Conservation (phyloP, 2,113 vertebrate genomes). For the Canis aureus region DNA sequence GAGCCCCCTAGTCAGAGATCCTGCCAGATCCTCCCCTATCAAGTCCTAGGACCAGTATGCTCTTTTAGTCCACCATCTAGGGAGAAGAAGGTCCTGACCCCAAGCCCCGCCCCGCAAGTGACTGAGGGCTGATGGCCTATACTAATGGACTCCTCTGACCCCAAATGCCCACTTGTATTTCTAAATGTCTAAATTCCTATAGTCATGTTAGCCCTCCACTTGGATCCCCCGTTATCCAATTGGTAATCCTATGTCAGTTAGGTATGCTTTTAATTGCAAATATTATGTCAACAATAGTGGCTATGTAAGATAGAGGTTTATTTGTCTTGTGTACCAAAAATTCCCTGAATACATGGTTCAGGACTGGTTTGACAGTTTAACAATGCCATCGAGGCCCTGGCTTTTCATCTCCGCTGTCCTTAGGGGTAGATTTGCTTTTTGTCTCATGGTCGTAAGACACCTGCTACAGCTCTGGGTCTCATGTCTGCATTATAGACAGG, state of each 20-base stretch:
- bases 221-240: neutral
- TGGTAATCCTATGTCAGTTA: constrained; percentile 18
- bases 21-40: neutral
- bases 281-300: constrained; percentile 1
- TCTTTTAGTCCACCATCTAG: constrained; percentile 21
- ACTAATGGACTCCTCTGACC: neutral
- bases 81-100: neutral
- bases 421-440: constrained; percentile 39
- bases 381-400: neutral
- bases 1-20: neutral
- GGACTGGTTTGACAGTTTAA: neutral
- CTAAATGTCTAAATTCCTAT: constrained; percentile 42
- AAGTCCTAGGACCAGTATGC: neutral
- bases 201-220: constrained; percentile 32
- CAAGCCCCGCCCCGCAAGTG: neutral
- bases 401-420: constrained; percentile 23
- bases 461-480: neutral
- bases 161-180: neutral
- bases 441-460: neutral
- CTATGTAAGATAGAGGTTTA: constrained; percentile 45
- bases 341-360: constrained; percentile 3
- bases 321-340: constrained; percentile 58
- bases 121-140: neutral
- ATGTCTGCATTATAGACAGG: constrained; percentile 20
- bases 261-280: neutral